Conservation (phyloP, 1,140 invertebrate species). For the Paramacrobiotus metropolitanus region DNA sequence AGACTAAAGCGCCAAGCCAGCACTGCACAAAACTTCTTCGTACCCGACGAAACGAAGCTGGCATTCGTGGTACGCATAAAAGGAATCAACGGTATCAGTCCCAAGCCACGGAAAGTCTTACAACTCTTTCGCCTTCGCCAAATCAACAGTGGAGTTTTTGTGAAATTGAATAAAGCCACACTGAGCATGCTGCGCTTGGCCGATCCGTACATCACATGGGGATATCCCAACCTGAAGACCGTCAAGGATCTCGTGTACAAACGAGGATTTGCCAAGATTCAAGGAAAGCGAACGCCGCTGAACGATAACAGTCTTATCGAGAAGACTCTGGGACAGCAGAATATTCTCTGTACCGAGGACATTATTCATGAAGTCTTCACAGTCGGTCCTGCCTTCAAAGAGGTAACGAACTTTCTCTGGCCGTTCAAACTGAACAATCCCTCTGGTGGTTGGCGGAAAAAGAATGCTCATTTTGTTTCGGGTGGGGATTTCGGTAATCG, state of each 20-base stretch:
- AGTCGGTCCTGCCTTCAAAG: conserved; percentile 74
- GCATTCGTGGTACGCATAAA: conserved; percentile 89
- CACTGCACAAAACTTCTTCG: conserved; percentile 78
- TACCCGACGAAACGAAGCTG: conserved; percentile 75
- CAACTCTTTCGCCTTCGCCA: conserved; percentile 79
- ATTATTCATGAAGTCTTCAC: conserved; percentile 91
- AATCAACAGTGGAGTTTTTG: conserved; percentile 93
- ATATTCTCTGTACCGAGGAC: conserved; percentile 93
- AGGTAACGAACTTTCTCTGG: conserved; percentile 94
- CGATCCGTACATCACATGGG: conserved; percentile 91
- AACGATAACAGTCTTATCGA: conserved; percentile 85
- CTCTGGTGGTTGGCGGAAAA: conserved; percentile 94
- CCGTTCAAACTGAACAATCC: conserved; percentile 98
- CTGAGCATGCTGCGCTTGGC: conserved; percentile 81
- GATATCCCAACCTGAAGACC: conserved; percentile 89
- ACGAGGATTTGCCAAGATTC: conserved; percentile 78
- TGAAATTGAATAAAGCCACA: conserved; percentile 63
- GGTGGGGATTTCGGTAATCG: conserved; percentile 97
- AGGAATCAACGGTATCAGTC: conserved; percentile 71
- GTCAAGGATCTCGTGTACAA: conserved; percentile 92
- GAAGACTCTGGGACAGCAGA: conserved; percentile 41
- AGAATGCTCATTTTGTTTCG: conserved; percentile 95
- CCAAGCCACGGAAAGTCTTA: conserved; percentile 78
- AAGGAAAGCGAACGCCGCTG: conserved; percentile 63
- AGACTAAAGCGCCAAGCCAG: conserved; percentile 57